phyloP scores from a whole-genome alignment of 1,140 invertebrate genomes.

The Hyphantria cunea region DNA sequence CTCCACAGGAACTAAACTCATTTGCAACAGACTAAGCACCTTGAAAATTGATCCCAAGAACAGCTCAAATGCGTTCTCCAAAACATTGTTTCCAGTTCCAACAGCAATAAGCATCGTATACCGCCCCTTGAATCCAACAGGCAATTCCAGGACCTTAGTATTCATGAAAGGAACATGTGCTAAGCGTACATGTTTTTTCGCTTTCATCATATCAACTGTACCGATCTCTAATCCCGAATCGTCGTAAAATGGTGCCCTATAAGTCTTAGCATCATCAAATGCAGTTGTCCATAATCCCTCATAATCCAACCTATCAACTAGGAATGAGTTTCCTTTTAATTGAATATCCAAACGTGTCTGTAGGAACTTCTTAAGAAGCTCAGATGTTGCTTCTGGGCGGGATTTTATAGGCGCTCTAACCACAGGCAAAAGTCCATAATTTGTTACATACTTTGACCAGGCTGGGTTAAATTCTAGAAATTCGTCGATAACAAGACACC shows the following conservation, averaged over 20 bases:
- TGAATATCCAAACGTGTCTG: background rate
- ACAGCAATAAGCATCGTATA: constrained; percentile 26
- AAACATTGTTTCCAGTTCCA: background rate
- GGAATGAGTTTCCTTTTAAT: constrained; percentile 26
- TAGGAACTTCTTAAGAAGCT: background rate
- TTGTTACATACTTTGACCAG: constrained; percentile 10
- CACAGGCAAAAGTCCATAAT: background rate
- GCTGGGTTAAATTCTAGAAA: constrained; percentile 2
- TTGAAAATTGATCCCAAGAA: constrained; percentile 19
- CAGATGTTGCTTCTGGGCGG: background rate
- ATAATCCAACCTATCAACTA: constrained; percentile 29
- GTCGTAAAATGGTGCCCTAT: constrained; percentile 28
- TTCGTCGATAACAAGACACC: constrained; percentile 20
- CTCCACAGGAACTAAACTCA: constrained; percentile 22
- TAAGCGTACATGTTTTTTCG: constrained; percentile 26
- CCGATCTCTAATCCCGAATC: constrained; percentile 19
- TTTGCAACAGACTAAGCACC: constrained; percentile 3
- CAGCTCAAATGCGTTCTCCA: background rate
- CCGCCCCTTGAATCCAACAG: constrained; percentile 14
- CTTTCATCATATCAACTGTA: constrained; percentile 26
- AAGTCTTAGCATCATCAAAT: constrained; percentile 10
- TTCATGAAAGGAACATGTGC: constrained; percentile 15
- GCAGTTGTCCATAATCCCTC: constrained; percentile 16
- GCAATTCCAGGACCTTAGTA: constrained; percentile 25
- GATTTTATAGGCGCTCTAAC: constrained; percentile 6